A percentile compares a stretch with the other conserved stretches of the same genome.
phyloP scores from a whole-genome alignment of 2,113 vertebrate genomes.

The Siniperca chuatsi region DNA sequence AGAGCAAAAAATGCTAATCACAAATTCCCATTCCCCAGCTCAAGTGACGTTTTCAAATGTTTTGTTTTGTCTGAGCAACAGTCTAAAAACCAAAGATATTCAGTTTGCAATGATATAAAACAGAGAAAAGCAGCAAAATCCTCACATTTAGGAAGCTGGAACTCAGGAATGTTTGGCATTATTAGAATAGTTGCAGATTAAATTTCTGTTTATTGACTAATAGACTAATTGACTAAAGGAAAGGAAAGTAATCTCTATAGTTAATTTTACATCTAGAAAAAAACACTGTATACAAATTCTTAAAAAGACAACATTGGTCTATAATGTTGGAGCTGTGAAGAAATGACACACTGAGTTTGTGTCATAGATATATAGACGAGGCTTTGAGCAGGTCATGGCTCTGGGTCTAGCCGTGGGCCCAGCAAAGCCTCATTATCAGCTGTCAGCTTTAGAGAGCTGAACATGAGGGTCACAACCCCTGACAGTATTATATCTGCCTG shows the following conservation, averaged over 20 bases:
- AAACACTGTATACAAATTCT: neutral
- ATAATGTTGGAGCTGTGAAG: neutral
- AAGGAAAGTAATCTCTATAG: neutral
- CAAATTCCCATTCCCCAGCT: neutral
- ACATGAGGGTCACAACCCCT: slow-evolving; percentile 79
- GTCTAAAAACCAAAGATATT: neutral
- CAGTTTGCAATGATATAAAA: neutral
- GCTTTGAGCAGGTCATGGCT: slow-evolving; percentile 59
- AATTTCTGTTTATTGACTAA: neutral
- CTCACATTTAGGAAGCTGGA: neutral
- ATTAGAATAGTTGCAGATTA: neutral
- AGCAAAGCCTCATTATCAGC: slow-evolving; percentile 84
- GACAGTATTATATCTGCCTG: slow-evolving; percentile 81
- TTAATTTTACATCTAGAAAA: neutral
- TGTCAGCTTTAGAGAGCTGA: slow-evolving; percentile 79
- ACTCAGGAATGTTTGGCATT: neutral
- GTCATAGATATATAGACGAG: slow-evolving; percentile 29
- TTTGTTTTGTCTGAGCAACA: neutral
- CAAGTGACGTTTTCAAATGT: neutral
- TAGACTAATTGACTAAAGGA: neutral
- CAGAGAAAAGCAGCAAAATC: neutral
- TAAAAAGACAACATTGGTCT: neutral
- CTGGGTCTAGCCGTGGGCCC: slow-evolving; percentile 54
- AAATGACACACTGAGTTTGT: neutral
- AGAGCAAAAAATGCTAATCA: neutral